phyloP scores from a whole-genome alignment of 2,888 invertebrate species.

The Eupithecia centaureata region DNA sequence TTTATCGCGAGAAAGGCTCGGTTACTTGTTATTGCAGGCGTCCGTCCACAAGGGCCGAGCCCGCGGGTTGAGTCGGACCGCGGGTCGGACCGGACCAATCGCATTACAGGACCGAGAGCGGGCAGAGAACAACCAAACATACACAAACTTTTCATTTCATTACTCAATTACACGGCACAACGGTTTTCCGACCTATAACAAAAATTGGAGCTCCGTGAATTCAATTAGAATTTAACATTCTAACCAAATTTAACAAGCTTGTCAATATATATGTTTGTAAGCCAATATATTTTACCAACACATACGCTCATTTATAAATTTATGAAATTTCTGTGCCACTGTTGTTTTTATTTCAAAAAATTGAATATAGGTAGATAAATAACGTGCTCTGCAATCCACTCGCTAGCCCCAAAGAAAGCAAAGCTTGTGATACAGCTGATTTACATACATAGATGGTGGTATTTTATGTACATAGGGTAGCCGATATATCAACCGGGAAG shows the following conservation, averaged over 20 bases:
- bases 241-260: conserved; percentile 16
- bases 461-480: too few species aligned
- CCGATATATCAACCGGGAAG: too few species aligned
- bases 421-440: too few species aligned
- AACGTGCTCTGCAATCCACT: too few species aligned
- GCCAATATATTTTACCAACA: neutral
- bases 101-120: conserved; percentile 26
- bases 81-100: conserved; percentile 6
- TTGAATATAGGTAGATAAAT: too few species aligned
- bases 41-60: neutral
- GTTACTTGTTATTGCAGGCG: conserved; percentile 13
- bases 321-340: neutral
- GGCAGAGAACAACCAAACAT: conserved; percentile 28
- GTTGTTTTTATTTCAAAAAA: too few species aligned
- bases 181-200: conserved; percentile 18
- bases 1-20: neutral
- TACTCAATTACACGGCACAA: conserved; percentile 29
- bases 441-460: too few species aligned
- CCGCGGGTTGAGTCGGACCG: conserved; percentile 5
- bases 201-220: conserved; percentile 10
- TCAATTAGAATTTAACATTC: conserved; percentile 14
- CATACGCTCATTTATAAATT: neutral
- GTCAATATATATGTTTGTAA: neutral
- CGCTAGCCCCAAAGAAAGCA: too few species aligned
- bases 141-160: conserved; percentile 35